Evolutionary conservation across 2,888 invertebrate species (phyloP).

Genomic region (Leptopilina drosophilae): DNA sequence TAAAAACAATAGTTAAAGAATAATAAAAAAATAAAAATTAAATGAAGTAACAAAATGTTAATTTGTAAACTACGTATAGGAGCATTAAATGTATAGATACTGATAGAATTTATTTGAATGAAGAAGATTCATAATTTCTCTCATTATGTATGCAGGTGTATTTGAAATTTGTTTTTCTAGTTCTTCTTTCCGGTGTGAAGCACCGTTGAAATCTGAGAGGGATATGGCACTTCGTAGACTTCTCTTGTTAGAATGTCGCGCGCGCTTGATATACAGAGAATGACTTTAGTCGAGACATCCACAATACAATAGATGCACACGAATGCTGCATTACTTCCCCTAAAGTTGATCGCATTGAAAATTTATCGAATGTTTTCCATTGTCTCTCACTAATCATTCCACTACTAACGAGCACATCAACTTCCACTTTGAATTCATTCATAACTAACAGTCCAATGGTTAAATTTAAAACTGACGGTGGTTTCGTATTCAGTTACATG

Average conservation of each 20-base stretch:
- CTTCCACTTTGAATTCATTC: constrained; percentile 58
- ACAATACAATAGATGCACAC: neutral
- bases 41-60: no score
- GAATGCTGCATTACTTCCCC: constrained; percentile 26
- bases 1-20: no score
- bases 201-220: constrained; percentile 13
- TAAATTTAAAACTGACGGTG: constrained; percentile 62
- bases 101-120: neutral
- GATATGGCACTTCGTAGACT: constrained; percentile 21
- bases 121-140: neutral
- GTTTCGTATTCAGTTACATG: no score
- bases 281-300: constrained; percentile 10
- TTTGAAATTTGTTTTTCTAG: constrained; percentile 5
- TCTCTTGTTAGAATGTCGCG: constrained; percentile 18
- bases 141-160: neutral
- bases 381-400: constrained; percentile 35
- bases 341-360: constrained; percentile 26
- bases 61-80: no score
- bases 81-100: no score
- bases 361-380: constrained; percentile 17
- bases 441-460: constrained; percentile 57
- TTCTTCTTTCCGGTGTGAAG: constrained; percentile 7
- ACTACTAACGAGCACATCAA: constrained; percentile 26
- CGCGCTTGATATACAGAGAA: neutral
- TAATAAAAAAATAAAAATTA: no score